Evolutionary conservation across 2,888 invertebrate species (phyloP).

Genomic region (Bombylius major): DNA sequence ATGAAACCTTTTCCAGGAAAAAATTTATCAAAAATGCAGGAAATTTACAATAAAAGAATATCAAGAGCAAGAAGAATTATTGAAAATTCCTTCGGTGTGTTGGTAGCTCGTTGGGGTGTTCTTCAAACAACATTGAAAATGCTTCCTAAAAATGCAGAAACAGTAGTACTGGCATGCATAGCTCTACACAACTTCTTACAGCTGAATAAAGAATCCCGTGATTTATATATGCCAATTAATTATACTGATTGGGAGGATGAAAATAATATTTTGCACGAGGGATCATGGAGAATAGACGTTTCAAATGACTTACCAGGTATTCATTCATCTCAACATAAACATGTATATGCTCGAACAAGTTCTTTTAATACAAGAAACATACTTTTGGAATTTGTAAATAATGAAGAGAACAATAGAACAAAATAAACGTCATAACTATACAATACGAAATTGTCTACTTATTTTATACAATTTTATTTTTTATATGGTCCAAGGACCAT

Average conservation of each 20-base stretch:
- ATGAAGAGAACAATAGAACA: neutral
- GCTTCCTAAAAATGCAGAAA: conserved; percentile 7
- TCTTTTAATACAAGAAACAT: neutral
- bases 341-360: neutral
- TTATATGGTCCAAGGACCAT: no score
- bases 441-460: no score
- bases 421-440: no score
- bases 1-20: conserved; percentile 7
- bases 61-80: conserved; percentile 5
- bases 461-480: no score
- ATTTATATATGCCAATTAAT: neutral
- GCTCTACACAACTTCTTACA: conserved; percentile 10
- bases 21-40: neutral
- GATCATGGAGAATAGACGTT: neutral
- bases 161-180: conserved; percentile 7
- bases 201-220: neutral
- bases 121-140: conserved; percentile 7
- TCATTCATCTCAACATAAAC: neutral
- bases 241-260: conserved; percentile 1
- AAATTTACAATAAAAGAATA: conserved; percentile 6
- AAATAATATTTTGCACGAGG: neutral
- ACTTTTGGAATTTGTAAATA: neutral
- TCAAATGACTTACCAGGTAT: neutral
- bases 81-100: conserved; percentile 7
- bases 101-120: conserved; percentile 11